Evolutionary conservation across 2,888 invertebrate genomes (phyloP).

Genomic region (Alloscopus bannaensis): DNA sequence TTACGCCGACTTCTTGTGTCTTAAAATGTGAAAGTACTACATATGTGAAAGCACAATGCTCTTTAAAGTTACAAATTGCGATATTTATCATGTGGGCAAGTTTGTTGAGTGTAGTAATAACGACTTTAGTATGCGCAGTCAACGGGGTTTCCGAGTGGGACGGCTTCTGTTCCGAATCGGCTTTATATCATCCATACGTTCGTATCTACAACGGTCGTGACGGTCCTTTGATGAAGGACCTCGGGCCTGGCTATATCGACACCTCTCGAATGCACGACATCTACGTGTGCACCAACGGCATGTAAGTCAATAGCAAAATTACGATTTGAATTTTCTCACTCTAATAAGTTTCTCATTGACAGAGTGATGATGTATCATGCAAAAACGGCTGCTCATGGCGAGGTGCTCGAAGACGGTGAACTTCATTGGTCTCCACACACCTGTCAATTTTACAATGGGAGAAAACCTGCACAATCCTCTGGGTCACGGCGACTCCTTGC

Average conservation of each 20-base stretch:
- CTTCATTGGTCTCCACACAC: constrained; percentile 50
- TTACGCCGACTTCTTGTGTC: no score
- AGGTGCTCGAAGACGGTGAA: constrained; percentile 48
- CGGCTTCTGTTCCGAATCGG: constrained; percentile 47
- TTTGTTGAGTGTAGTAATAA: no score
- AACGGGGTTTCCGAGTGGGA: constrained; percentile 7
- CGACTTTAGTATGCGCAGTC: no score
- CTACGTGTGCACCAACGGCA: constrained; percentile 60
- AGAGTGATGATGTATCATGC: constrained; percentile 56
- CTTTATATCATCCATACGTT: constrained; percentile 46
- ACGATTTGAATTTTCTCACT: background rate
- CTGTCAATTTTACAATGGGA: constrained; percentile 52
- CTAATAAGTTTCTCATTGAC: no score
- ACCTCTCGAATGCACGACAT: constrained; percentile 31
- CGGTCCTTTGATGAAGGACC: constrained; percentile 27
- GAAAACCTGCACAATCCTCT: no score
- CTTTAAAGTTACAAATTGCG: no score
- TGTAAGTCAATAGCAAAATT: no score
- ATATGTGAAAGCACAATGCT: no score
- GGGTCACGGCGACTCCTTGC: constrained; percentile 52
- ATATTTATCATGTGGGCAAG: no score
- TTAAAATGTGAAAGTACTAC: no score
- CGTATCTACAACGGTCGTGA: constrained; percentile 30
- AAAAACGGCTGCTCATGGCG: constrained; percentile 28
- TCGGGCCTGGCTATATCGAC: constrained; percentile 50